These are phyloP conservation scores for Megamerina dolium DNA, from an alignment of 2,888 invertebrate species.

Conservation along the genomic window DNA sequence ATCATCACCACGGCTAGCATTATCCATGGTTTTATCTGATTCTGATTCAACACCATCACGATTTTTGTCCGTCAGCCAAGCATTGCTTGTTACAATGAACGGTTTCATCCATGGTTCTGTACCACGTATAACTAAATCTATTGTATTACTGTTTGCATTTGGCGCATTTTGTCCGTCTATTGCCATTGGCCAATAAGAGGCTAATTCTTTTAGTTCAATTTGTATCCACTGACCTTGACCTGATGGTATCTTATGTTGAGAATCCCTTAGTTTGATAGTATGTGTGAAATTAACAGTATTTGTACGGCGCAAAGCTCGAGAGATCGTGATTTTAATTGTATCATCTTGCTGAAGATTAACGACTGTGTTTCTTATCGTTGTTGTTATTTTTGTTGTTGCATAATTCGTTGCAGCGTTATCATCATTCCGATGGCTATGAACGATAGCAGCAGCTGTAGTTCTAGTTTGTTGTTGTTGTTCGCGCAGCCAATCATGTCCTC, in stretches of 20 bases:
- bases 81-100: slow-evolving; percentile 66
- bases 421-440: slow-evolving; percentile 27
- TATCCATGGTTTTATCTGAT: no score
- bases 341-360: no score
- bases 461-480: slow-evolving; percentile 31
- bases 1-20: no score
- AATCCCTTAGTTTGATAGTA: slow-evolving; percentile 38
- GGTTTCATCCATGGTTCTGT: slow-evolving; percentile 58
- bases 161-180: slow-evolving; percentile 65
- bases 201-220: slow-evolving; percentile 67
- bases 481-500: slow-evolving; percentile 43
- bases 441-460: slow-evolving; percentile 15
- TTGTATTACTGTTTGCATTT: no score
- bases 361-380: no score
- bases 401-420: no score
- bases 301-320: slow-evolving; percentile 32
- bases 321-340: slow-evolving; percentile 37
- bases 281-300: slow-evolving; percentile 35
- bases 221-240: slow-evolving; percentile 58
- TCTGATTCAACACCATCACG: no score
- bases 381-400: no score
- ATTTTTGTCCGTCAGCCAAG: no score
- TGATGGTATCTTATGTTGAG: slow-evolving; percentile 38
- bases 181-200: slow-evolving; percentile 74
- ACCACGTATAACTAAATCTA: slow-evolving; percentile 70